Evolutionary conservation across 2,113 vertebrate genomes (phyloP), one percentile per base, ranked within the genome.

Genomic region (Isurus oxyrinchus): DNA sequence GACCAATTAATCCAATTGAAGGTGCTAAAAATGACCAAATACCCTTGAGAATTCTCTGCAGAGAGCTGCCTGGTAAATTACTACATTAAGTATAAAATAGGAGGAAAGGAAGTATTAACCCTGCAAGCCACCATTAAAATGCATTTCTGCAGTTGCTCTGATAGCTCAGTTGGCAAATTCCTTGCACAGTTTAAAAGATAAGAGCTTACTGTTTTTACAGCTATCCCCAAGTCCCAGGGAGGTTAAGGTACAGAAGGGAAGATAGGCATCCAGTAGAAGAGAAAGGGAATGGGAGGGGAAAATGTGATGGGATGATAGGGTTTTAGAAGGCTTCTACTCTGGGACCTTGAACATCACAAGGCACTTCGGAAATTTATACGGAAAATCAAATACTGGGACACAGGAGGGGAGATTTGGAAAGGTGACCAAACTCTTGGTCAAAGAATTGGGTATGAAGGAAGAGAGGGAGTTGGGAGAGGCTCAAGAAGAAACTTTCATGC

Each of bases 1-100:
- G 90, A 94, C n/a, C 59, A 94, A 94, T 94, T 94, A 94, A 94
- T 63, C 59, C 90, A 94, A 94, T 63, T 94, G 90, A 66, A 94
- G n/a, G 90, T 66, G 59, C 57, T 63, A 63, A 94, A 94, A 63
- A 63, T 94, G 90, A 63, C 59, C 35, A 94, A 40, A 94, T 40
- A 61, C 59, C 35, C 31, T 5, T 7, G 90, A 94, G 90, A 61
- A 23, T 63, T 94, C 59, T 40, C 90, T 44, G 87, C 53, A 31
- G 25, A 90, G 27, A 35, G 53, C 87, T 90, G 59, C 35, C 90
- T 40, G 90, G 21, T 59, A 94, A 94, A 94, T 94, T 21, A 40
- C 90, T 63, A 23, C 90, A 94, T 63, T 94, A 63, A 94, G 40
- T 63, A n/a, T 40, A 66, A n/a, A 10, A 61, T 61, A 63, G 90